These are phyloP conservation scores for Torymus aiolomorphi DNA, from an alignment of 2,888 invertebrate genomes.

Conservation along the genomic window DNA sequence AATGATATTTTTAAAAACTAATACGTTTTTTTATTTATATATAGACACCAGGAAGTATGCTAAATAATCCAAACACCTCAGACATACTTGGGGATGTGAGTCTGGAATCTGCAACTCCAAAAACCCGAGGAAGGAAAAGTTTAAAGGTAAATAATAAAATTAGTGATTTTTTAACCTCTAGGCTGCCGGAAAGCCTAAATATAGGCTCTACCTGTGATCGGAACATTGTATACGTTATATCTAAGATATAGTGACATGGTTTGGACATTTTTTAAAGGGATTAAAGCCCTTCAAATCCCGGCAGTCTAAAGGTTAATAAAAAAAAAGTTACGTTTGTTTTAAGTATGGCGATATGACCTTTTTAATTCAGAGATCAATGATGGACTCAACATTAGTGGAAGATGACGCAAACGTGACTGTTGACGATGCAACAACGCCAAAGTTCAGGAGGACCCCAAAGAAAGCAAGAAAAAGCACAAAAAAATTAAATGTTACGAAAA, in stretches of 20 bases:
- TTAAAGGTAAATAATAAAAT: constrained; percentile 25
- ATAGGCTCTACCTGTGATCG: too few relatives aligned
- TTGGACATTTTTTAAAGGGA: too few relatives aligned
- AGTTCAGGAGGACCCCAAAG: constrained; percentile 13
- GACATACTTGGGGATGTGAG: not conserved
- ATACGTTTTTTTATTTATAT: constrained; percentile 4
- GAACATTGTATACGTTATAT: too few relatives aligned
- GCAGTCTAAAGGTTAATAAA: too few relatives aligned
- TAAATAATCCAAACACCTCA: not conserved
- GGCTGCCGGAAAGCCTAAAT: too few relatives aligned
- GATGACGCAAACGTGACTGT: constrained; percentile 6
- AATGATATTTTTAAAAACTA: not conserved
- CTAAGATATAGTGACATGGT: too few relatives aligned
- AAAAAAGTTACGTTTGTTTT: constrained; percentile 5
- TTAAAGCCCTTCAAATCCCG: too few relatives aligned
- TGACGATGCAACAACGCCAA: constrained; percentile 7
- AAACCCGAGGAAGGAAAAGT: not conserved
- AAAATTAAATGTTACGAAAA: constrained; percentile 3
- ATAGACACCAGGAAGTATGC: not conserved
- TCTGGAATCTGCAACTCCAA: not conserved
- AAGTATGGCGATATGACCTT: too few relatives aligned
- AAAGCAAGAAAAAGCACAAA: constrained; percentile 16
- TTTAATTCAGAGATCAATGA: not conserved
- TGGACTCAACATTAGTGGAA: not conserved
- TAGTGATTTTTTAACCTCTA: not conserved